Conservation (phyloP, 2,888 invertebrate species). For the Nemotelus pantherinus region DNA sequence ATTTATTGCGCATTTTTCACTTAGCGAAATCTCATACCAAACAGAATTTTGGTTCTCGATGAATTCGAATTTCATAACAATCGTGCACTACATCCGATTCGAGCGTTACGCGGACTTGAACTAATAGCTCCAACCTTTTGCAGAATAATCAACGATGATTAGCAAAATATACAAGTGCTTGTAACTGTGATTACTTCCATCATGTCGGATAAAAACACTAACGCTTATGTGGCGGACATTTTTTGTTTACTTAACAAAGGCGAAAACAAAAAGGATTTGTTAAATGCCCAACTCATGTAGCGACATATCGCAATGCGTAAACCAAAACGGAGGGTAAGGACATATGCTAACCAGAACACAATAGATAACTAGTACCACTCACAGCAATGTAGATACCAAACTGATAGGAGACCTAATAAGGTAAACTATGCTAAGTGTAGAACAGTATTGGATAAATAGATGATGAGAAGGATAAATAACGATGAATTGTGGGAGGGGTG, state of each 20-base stretch:
- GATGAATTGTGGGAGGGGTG: too few species aligned
- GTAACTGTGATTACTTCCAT: too few species aligned
- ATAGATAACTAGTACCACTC: background rate
- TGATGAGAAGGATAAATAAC: background rate
- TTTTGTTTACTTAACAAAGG: background rate
- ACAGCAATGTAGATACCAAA: background rate
- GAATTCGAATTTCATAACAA: slow-evolving; percentile 42
- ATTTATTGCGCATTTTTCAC: too few species aligned
- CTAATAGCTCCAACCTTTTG: background rate
- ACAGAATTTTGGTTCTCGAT: slow-evolving; percentile 11
- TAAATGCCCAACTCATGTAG: background rate
- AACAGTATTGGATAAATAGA: background rate
- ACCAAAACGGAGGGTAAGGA: background rate
- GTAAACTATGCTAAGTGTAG: background rate
- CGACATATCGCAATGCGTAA: background rate
- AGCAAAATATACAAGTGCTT: too few species aligned
- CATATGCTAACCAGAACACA: background rate
- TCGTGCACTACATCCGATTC: background rate
- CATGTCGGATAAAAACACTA: too few species aligned
- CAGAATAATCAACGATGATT: too few species aligned
- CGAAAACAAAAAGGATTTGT: background rate
- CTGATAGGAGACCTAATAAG: background rate
- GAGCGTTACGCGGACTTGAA: background rate
- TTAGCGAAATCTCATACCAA: slow-evolving; percentile 14
- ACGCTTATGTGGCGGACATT: background rate